Percentiles rank a stretch among this genome's conserved stretches.
phyloP scores from a whole-genome alignment of 1,140 invertebrate species.

The Drosophila ogumai region DNA sequence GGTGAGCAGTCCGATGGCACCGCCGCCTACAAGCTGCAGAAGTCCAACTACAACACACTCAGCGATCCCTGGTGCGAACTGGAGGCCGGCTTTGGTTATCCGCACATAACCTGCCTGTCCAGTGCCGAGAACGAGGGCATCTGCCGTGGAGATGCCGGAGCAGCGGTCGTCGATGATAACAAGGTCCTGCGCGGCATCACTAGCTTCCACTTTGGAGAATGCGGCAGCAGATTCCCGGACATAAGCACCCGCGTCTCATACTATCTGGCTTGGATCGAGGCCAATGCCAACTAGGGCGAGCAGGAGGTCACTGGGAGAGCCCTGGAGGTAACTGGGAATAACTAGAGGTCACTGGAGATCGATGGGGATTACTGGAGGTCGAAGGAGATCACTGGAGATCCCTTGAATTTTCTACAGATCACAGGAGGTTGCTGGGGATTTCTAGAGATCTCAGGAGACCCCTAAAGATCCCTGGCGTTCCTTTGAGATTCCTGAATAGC shows the following conservation, averaged over 20 bases:
- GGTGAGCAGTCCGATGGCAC: constrained; percentile 58
- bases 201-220: constrained; percentile 73
- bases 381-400: background rate
- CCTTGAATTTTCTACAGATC: background rate
- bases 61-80: constrained; percentile 58
- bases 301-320: too few species aligned
- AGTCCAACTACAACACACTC: constrained; percentile 56
- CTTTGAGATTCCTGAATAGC: background rate
- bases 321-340: background rate
- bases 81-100: constrained; percentile 69
- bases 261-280: constrained; percentile 65
- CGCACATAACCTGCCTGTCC: constrained; percentile 56
- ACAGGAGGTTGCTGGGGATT: too few species aligned
- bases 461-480: too few species aligned
- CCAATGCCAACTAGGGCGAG: constrained; percentile 19
- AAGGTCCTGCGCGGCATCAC: constrained; percentile 42
- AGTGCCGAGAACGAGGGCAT: constrained; percentile 60
- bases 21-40: constrained; percentile 67
- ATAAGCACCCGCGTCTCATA: constrained; percentile 48
- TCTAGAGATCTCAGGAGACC: background rate
- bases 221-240: constrained; percentile 72
- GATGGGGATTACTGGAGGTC: background rate
- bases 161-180: constrained; percentile 53
- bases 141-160: constrained; percentile 72
- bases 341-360: background rate